These are phyloP conservation scores for Venustoraphidia nigricollis DNA, from an alignment of 2,888 invertebrate genomes.

Conservation along the genomic window DNA sequence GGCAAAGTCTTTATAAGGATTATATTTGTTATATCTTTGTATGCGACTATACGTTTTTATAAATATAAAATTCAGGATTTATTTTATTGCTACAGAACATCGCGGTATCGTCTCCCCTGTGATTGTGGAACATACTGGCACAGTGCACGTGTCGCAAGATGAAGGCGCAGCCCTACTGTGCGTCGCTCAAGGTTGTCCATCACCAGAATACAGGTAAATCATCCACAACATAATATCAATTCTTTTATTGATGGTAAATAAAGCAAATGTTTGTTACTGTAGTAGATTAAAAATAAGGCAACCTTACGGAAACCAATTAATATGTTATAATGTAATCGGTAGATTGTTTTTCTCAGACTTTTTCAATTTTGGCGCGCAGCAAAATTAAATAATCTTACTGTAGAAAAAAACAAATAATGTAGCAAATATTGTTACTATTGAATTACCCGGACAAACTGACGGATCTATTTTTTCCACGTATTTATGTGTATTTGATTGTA, in stretches of 20 bases:
- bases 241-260: conserved; percentile 1
- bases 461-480: no score
- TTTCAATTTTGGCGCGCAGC: no score
- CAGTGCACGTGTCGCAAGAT: conserved; percentile 54
- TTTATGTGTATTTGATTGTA: no score
- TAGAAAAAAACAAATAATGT: no score
- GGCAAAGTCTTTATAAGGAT: no score
- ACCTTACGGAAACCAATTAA: no score
- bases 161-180: conserved; percentile 61
- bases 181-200: conserved; percentile 64
- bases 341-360: no score
- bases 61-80: neutral
- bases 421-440: no score
- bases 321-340: no score
- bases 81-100: conserved; percentile 39
- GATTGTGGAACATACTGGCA: conserved; percentile 53
- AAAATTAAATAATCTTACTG: no score
- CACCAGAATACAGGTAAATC: conserved; percentile 59
- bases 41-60: neutral
- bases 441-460: no score
- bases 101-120: conserved; percentile 55
- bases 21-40: no score
- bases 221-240: neutral
- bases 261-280: neutral
- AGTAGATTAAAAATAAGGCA: neutral